Percentiles rank a stretch among this genome's conserved stretches.
These are phyloP conservation scores for Pentalonia nigronervosa DNA, from an alignment of 1,140 invertebrate genomes.

Conservation along the genomic window DNA sequence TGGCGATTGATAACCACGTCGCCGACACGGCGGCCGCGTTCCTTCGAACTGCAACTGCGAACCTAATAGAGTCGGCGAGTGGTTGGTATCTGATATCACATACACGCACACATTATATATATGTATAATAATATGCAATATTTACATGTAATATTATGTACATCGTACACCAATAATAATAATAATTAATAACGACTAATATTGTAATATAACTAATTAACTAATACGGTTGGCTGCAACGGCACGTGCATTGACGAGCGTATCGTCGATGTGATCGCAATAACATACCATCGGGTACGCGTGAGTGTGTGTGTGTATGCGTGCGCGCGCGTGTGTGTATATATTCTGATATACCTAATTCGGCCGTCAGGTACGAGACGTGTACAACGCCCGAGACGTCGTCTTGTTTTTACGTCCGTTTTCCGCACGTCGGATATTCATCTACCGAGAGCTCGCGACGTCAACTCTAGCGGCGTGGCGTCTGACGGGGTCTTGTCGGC, in stretches of 20 bases:
- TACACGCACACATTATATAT: not conserved
- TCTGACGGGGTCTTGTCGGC: not conserved
- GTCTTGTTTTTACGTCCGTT: not conserved
- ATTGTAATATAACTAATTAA: not conserved
- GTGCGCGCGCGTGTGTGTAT: not conserved
- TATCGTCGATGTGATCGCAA: not conserved
- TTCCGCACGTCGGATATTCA: not conserved
- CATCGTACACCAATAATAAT: not conserved
- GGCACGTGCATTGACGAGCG: not conserved
- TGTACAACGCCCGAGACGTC: too few relatives aligned
- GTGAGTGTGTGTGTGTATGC: too few relatives aligned
- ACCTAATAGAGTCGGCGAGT: not conserved
- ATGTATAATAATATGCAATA: not conserved
- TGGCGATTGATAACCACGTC: constrained; percentile 21
- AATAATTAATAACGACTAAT: not conserved
- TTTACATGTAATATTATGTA: not conserved
- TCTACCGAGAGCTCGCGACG: not conserved
- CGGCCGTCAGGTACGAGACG: too few relatives aligned
- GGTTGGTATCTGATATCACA: not conserved
- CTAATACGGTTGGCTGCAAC: not conserved
- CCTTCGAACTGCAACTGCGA: not conserved
- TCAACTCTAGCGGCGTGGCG: not conserved
- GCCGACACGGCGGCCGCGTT: not conserved
- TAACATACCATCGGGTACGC: not conserved
- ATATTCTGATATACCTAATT: not conserved